Evolutionary conservation across 2,797 vertebrate genomes (phyloP).

Genomic region (Halcyon chelicuti): DNA sequence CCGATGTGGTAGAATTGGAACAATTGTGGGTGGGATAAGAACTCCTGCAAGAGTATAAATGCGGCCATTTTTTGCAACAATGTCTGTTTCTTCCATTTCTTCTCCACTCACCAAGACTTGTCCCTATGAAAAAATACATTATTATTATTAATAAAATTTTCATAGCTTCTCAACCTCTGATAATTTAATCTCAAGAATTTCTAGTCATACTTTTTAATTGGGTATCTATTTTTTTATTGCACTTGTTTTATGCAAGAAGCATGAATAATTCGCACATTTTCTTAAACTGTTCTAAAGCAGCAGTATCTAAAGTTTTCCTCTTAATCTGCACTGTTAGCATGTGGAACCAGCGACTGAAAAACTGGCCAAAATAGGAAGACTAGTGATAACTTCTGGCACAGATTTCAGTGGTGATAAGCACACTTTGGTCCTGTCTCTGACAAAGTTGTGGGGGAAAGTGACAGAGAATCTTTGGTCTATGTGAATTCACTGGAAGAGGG

Average conservation of each 20-base stretch:
- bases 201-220: not conserved
- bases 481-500: not conserved
- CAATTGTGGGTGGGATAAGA: slow-evolving; percentile 89
- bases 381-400: not conserved
- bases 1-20: slow-evolving; percentile 88
- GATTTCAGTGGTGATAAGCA: not conserved
- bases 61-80: slow-evolving; percentile 87
- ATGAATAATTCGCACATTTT: not conserved
- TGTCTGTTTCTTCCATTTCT: slow-evolving; percentile 84
- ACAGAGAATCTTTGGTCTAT: not conserved
- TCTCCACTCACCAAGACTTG: slow-evolving; percentile 84
- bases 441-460: fast-evolving
- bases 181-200: not conserved
- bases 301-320: not conserved
- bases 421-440: not conserved
- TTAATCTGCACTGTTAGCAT: not conserved
- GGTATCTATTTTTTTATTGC: not conserved
- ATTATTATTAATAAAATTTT: not conserved
- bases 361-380: not conserved
- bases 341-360: not conserved
- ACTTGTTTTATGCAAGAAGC: not conserved
- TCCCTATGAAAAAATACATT: slow-evolving; percentile 79
- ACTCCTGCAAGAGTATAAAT: slow-evolving; percentile 87
- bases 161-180: not conserved
- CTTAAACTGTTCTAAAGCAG: not conserved